Conservation (phyloP, 2,113 vertebrate species). For the Melanerpes aurifrons region DNA sequence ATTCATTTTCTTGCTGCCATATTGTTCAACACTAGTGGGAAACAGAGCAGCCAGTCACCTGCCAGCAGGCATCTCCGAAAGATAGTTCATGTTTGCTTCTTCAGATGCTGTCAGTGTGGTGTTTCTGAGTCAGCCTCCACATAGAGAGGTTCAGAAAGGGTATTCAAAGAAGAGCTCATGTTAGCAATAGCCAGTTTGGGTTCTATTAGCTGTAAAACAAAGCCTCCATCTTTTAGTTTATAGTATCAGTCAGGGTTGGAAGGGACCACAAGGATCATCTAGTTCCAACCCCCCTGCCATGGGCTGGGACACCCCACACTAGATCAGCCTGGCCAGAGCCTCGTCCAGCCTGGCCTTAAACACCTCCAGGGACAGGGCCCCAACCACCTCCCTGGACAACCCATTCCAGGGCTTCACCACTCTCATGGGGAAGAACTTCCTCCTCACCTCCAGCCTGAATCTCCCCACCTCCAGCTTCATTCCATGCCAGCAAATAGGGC, state of each 20-base stretch:
- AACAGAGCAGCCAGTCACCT: background rate
- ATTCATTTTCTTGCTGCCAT: background rate
- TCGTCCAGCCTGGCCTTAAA: too few species aligned
- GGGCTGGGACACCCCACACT: too few species aligned
- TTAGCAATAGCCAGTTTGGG: background rate
- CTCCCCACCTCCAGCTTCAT: too few species aligned
- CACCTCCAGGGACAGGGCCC: too few species aligned
- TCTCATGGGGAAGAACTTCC: too few species aligned
- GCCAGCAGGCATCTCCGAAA: constrained; percentile 1
- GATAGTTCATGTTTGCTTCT: background rate
- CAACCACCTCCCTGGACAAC: too few species aligned
- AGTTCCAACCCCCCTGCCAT: too few species aligned
- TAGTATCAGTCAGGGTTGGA: too few species aligned
- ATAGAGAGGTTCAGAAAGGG: background rate
- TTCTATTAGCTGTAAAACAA: background rate
- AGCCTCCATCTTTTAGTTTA: background rate
- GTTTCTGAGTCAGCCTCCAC: background rate
- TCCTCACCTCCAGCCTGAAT: too few species aligned
- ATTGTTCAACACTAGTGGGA: background rate
- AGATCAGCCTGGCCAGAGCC: too few species aligned
- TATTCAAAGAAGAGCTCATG: background rate
- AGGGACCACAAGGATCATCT: too few species aligned
- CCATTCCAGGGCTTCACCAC: too few species aligned
- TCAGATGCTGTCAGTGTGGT: background rate
- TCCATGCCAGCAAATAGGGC: background rate